Conservation (phyloP, 2,888 invertebrate genomes). For the Prosapia bicincta region DNA sequence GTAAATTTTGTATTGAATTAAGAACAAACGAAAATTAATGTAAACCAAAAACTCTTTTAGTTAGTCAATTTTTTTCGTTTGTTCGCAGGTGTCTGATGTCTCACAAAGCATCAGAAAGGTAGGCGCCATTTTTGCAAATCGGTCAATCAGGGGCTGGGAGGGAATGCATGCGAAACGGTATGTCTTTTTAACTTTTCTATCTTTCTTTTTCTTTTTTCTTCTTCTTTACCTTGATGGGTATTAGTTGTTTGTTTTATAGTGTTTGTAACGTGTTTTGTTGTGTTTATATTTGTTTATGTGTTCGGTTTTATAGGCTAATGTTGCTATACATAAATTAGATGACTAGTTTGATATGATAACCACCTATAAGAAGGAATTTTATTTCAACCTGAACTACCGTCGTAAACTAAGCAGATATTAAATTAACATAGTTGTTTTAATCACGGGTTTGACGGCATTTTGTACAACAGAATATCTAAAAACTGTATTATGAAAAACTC, state of each 20-base stretch:
- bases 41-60: conserved; percentile 28
- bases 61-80: conserved; percentile 41
- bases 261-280: background rate
- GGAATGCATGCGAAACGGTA: conserved; percentile 12
- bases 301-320: too few relatives aligned
- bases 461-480: too few relatives aligned
- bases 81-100: conserved; percentile 44
- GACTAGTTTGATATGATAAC: too few relatives aligned
- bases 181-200: conserved; percentile 14
- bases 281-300: background rate
- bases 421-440: too few relatives aligned
- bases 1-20: background rate
- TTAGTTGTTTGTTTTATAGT: background rate
- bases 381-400: too few relatives aligned
- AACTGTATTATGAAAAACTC: too few relatives aligned
- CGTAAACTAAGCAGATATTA: too few relatives aligned
- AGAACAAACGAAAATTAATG: background rate
- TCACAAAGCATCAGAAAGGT: conserved; percentile 43
- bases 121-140: conserved; percentile 33
- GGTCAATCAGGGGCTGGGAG: background rate
- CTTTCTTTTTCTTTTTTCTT: background rate
- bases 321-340: too few relatives aligned
- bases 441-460: too few relatives aligned
- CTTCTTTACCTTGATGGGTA: conserved; percentile 2
- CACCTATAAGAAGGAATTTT: too few relatives aligned